These are phyloP conservation scores for Drosophila willistoni DNA, from an alignment of 1,140 invertebrate species.

Conservation along the genomic window DNA sequence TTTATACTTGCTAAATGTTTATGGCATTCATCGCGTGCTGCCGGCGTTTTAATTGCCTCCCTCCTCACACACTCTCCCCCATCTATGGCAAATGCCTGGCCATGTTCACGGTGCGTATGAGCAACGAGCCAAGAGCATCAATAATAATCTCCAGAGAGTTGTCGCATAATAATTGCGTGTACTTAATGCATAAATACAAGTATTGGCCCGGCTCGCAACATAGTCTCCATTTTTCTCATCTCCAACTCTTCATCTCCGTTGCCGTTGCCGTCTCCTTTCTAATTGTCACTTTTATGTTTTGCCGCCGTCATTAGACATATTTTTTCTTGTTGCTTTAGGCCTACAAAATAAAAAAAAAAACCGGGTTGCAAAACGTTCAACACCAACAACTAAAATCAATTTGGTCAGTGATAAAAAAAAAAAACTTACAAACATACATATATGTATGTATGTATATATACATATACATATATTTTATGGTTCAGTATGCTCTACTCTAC, in stretches of 20 bases:
- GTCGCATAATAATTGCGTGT: slow-evolving; percentile 80
- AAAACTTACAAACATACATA: slow-evolving; percentile 4
- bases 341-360: slow-evolving; percentile 31
- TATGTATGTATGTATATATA: neutral
- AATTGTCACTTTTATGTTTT: slow-evolving; percentile 72
- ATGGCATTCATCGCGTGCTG: slow-evolving; percentile 80
- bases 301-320: slow-evolving; percentile 46
- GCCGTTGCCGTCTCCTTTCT: slow-evolving; percentile 60
- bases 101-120: slow-evolving; percentile 76
- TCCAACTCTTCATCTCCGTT: slow-evolving; percentile 26
- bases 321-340: slow-evolving; percentile 51
- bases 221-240: slow-evolving; percentile 25
- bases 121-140: slow-evolving; percentile 64
- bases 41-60: slow-evolving; percentile 73
- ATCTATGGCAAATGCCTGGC: slow-evolving; percentile 49
- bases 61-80: too few species aligned
- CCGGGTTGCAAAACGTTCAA: slow-evolving; percentile 15
- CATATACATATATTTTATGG: slow-evolving; percentile 53
- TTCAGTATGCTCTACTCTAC: neutral
- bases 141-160: slow-evolving; percentile 75
- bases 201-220: neutral
- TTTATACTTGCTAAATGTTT: slow-evolving; percentile 69
- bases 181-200: slow-evolving; percentile 77
- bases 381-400: slow-evolving; percentile 63
- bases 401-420: slow-evolving; percentile 48